These are phyloP conservation scores for Microtus richardsoni DNA, from an alignment of 2,113 vertebrate genomes.

Conservation along the genomic window DNA sequence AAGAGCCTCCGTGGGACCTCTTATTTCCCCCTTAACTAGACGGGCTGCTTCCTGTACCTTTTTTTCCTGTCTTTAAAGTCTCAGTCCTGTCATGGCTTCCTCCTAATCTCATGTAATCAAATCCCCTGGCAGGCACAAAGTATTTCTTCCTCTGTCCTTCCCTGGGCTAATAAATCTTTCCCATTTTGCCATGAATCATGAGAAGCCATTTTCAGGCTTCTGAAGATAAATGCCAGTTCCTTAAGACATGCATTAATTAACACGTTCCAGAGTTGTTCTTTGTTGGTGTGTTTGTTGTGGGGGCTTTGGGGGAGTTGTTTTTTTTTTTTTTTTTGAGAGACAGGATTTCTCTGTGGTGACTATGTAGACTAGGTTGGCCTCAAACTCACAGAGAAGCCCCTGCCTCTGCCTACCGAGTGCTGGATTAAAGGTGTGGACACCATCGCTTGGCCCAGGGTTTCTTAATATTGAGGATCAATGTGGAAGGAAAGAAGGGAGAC, in stretches of 20 bases:
- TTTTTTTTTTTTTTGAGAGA: not conserved
- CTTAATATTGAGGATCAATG: no score
- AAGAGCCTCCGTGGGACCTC: not conserved
- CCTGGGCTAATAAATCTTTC: slow-evolving; percentile 15
- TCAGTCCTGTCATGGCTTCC: not conserved
- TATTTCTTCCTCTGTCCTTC: not conserved
- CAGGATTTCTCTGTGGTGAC: not conserved
- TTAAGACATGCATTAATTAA: not conserved
- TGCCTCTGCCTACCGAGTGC: not conserved
- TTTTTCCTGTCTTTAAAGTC: not conserved
- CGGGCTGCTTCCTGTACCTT: not conserved
- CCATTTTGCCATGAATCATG: not conserved
- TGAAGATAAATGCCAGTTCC: not conserved
- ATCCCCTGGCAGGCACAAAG: not conserved
- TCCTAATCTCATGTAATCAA: not conserved
- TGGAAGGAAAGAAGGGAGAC: no score
- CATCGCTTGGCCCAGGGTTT: no score
- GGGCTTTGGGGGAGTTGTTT: not conserved
- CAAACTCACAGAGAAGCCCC: not conserved
- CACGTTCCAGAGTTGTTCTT: not conserved
- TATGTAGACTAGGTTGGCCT: not conserved
- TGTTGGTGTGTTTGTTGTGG: not conserved
- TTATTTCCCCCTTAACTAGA: not conserved
- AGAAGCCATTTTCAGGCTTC: slow-evolving; percentile 14
- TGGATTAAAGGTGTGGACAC: no score